These are phyloP conservation scores for Chiridota heheva DNA, from an alignment of 35 echinoderm and acorn worm genomes.

Conservation along the genomic window DNA sequence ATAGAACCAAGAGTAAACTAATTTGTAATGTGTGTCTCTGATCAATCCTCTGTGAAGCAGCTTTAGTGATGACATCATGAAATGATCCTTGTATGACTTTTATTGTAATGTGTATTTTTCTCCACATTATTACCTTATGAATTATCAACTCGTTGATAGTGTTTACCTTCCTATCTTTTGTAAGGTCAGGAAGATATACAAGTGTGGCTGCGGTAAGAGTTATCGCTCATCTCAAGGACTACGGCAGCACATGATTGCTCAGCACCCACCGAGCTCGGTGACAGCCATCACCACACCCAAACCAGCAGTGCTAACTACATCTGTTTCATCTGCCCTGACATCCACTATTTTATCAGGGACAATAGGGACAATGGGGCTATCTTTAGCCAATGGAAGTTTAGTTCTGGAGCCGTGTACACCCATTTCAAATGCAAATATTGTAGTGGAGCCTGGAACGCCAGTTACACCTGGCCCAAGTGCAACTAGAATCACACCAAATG, in stretches of 20 bases:
- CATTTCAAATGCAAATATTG: slow-evolving; percentile 41
- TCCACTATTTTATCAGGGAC: neutral
- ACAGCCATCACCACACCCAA: slow-evolving; percentile 60
- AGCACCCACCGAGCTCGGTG: slow-evolving; percentile 57
- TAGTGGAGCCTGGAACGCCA: slow-evolving; percentile 69
- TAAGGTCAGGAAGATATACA: slow-evolving; percentile 91
- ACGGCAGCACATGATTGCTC: slow-evolving; percentile 74
- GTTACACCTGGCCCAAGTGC: slow-evolving; percentile 41
- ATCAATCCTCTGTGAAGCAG: no score
- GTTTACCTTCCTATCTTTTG: no score
- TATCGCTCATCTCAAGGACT: slow-evolving; percentile 89
- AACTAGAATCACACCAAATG: slow-evolving; percentile 9
- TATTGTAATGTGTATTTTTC: no score
- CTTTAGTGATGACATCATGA: no score
- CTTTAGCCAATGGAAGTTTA: slow-evolving; percentile 63
- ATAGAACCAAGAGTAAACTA: no score
- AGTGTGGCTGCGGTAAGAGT: slow-evolving; percentile 93
- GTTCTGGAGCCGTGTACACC: slow-evolving; percentile 61
- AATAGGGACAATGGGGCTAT: slow-evolving; percentile 29
- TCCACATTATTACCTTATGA: no score
- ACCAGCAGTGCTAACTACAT: slow-evolving; percentile 30
- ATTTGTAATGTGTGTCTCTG: no score
- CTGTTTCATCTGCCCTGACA: slow-evolving; percentile 25
- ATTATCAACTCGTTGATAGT: no score
- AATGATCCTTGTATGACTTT: no score